phyloP scores from a whole-genome alignment of 2,797 vertebrate genomes.

The Limosa lapponica region DNA sequence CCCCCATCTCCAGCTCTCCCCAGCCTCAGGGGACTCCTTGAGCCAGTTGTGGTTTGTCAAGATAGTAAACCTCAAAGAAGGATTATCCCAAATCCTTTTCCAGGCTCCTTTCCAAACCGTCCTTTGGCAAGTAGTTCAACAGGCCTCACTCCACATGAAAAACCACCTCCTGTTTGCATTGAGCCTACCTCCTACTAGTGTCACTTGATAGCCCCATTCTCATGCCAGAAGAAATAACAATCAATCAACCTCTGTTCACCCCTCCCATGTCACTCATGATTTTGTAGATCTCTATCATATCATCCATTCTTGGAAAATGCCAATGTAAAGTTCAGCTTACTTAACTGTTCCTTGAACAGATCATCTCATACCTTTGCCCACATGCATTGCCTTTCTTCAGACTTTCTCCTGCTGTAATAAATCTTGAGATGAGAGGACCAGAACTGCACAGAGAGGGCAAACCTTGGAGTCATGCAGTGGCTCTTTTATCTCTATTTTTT shows the following conservation, averaged over 20 bases:
- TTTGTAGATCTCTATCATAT: background rate
- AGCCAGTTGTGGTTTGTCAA: background rate
- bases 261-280: background rate
- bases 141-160: background rate
- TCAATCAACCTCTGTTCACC: background rate
- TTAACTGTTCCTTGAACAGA: background rate
- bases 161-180: background rate
- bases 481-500: background rate
- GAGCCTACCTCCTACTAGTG: background rate
- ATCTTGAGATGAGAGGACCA: background rate
- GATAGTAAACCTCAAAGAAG: background rate
- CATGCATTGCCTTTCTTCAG: background rate
- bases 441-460: fast-evolving
- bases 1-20: background rate
- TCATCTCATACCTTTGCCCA: background rate
- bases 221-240: background rate
- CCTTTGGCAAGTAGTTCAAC: background rate
- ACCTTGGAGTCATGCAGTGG: background rate
- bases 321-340: background rate
- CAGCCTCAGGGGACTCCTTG: background rate
- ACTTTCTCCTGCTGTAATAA: background rate
- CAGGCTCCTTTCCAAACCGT: background rate
- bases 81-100: background rate
- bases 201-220: background rate
- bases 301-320: background rate